Percentiles rank a stretch among this genome's conserved stretches.
phyloP scores from a whole-genome alignment of 2,113 vertebrate species.

The Bubalus kerabau region DNA sequence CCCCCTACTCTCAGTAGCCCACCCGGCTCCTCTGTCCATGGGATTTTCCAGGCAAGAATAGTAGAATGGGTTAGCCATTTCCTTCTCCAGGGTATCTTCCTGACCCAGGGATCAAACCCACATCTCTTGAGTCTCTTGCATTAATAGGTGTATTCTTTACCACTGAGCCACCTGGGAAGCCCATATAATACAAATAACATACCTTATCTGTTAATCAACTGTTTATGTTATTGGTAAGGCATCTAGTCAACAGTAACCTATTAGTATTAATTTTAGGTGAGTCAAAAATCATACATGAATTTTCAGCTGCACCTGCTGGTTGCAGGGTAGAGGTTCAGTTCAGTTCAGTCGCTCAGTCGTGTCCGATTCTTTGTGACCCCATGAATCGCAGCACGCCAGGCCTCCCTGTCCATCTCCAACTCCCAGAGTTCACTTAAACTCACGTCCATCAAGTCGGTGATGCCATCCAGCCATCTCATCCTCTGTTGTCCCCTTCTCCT shows the following conservation, averaged over 20 bases:
- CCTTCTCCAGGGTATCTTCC: neutral
- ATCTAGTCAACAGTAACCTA: neutral
- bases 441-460: rapidly evolving
- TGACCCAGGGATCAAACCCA: neutral
- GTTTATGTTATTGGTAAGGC: neutral
- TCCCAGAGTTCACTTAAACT: too few relatives aligned
- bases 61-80: neutral
- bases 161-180: neutral
- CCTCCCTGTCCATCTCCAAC: too few relatives aligned
- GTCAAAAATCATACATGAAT: neutral
- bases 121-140: neutral
- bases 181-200: neutral
- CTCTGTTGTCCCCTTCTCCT: too few relatives aligned
- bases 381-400: rapidly evolving
- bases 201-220: neutral
- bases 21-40: neutral
- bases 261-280: neutral
- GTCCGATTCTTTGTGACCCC: too few relatives aligned
- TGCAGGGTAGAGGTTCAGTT: neutral
- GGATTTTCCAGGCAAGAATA: neutral
- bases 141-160: neutral
- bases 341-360: too few relatives aligned
- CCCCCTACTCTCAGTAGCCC: neutral
- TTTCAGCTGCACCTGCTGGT: neutral
- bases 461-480: too few relatives aligned